Evolutionary conservation across 2,797 vertebrate genomes (phyloP).

Genomic region (Phoxinus dragarum): DNA sequence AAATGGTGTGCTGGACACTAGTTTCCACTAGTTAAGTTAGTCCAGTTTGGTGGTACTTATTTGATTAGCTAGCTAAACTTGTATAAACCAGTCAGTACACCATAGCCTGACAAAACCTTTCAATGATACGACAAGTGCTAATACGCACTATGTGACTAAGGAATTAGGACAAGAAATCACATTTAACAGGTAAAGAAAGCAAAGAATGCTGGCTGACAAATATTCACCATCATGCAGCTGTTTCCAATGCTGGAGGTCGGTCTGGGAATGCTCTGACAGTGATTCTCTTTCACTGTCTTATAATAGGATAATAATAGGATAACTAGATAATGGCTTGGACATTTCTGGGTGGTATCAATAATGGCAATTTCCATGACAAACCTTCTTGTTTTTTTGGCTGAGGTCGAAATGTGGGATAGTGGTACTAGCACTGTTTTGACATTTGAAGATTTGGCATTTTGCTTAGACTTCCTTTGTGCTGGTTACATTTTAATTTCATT

Average conservation of each 20-base stretch:
- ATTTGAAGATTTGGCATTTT: constrained; percentile 3
- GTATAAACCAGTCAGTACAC: neutral
- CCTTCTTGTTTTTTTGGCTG: constrained; percentile 29
- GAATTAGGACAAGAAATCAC: neutral
- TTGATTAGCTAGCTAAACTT: neutral
- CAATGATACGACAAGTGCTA: constrained; percentile 6
- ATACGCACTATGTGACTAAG: constrained; percentile 30
- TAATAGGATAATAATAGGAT: constrained; percentile 57
- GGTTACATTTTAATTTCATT: constrained; percentile 60
- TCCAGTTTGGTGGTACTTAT: neutral
- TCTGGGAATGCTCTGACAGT: constrained; percentile 48
- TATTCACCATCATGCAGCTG: constrained; percentile 37
- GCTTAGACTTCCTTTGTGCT: constrained; percentile 4
- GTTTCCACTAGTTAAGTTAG: neutral
- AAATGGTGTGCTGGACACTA: neutral
- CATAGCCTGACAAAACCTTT: neutral
- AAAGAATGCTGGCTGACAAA: constrained; percentile 7
- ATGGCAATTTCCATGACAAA: constrained; percentile 55
- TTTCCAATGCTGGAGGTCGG: constrained; percentile 42
- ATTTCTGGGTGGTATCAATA: constrained; percentile 43
- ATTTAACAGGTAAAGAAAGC: neutral
- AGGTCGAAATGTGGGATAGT: constrained; percentile 22
- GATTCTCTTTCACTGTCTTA: constrained; percentile 52
- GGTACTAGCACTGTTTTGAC: constrained; percentile 25
- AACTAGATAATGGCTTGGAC: constrained; percentile 54